Conservation (phyloP, 2,113 vertebrate species). For the Porphyrio hochstetteri region DNA sequence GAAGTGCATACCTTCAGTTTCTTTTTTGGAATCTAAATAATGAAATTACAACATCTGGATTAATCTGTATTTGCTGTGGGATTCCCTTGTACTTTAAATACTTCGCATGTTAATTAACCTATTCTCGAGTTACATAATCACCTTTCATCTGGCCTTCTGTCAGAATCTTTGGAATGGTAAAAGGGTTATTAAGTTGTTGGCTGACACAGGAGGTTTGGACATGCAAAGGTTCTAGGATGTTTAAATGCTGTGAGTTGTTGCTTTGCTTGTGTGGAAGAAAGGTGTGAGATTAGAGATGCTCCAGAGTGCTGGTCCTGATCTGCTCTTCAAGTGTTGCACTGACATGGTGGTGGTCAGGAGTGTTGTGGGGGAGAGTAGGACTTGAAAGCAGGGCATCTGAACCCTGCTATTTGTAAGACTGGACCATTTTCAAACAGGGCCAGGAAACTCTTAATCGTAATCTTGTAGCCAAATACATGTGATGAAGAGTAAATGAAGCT, state of each 20-base stretch:
- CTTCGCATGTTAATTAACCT: not conserved
- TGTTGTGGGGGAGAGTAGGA: not conserved
- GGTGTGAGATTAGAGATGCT: not conserved
- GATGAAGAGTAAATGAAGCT: not conserved
- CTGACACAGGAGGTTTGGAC: not conserved
- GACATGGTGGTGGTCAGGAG: not conserved
- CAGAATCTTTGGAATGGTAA: not conserved
- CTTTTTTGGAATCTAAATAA: not conserved
- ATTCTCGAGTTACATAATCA: not conserved
- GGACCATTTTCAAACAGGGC: not conserved
- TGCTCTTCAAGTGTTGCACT: not conserved
- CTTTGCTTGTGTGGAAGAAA: not conserved
- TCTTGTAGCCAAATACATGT: not conserved
- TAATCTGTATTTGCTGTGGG: not conserved
- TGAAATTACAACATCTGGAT: not conserved
- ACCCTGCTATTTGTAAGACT: accelerated
- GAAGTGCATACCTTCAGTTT: not conserved
- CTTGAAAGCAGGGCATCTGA: not conserved
- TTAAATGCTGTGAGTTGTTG: not conserved
- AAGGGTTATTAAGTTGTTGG: not conserved
- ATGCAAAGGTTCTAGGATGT: not conserved
- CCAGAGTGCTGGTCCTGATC: not conserved
- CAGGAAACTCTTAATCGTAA: not conserved
- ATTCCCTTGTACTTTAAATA: not conserved
- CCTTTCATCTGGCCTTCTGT: not conserved